These are phyloP conservation scores for Leucophenga varia DNA, from an alignment of 1,140 invertebrate species.

Conservation along the genomic window DNA sequence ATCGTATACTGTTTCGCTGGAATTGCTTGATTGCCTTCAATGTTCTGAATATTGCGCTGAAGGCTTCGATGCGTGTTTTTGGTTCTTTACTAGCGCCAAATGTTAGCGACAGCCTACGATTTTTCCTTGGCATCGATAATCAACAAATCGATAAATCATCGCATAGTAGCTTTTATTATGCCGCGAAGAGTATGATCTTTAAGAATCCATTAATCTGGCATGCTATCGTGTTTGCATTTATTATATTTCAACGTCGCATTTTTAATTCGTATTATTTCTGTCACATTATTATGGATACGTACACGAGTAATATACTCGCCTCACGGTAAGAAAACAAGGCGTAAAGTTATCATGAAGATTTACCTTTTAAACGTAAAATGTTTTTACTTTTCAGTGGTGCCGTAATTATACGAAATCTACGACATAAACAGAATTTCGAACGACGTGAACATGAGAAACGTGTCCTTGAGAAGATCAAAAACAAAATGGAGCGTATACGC, in stretches of 20 bases:
- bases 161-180: constrained; percentile 62
- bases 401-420: constrained; percentile 87
- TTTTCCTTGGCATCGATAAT: constrained; percentile 17
- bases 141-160: constrained; percentile 71
- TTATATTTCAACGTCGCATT: constrained; percentile 85
- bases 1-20: constrained; percentile 86
- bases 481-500: constrained; percentile 95
- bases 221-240: constrained; percentile 88
- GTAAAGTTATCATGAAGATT: too few species aligned
- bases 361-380: constrained; percentile 2
- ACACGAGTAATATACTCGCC: constrained; percentile 89
- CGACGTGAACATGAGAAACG: constrained; percentile 83
- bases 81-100: too few species aligned
- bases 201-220: constrained; percentile 77
- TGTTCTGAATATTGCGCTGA: constrained; percentile 85
- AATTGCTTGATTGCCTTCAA: constrained; percentile 87
- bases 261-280: constrained; percentile 96
- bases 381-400: constrained; percentile 79
- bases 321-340: constrained; percentile 66
- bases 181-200: constrained; percentile 27
- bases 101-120: too few species aligned
- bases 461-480: constrained; percentile 88
- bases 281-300: constrained; percentile 90
- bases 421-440: constrained; percentile 81
- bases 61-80: too few species aligned